A percentile compares a stretch with the other conserved stretches of the same genome.
phyloP scores from a whole-genome alignment of 2,797 vertebrate genomes.

The Pangasius macronema region DNA sequence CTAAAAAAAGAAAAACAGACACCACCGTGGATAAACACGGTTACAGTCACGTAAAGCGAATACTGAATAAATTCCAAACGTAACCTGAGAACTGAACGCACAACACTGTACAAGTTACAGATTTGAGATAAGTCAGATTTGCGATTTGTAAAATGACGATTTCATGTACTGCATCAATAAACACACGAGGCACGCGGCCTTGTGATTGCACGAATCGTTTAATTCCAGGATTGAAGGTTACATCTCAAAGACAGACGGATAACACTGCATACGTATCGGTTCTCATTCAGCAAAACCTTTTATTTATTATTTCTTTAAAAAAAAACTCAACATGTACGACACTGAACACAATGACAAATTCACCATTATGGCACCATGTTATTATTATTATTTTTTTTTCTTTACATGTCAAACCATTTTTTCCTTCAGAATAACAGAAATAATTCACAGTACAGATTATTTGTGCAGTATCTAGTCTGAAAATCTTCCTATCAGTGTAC shows the following conservation, averaged over 20 bases:
- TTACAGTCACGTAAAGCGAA: neutral
- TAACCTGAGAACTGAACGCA: neutral
- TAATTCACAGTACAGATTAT: slow-evolving; percentile 55
- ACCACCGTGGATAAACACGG: neutral
- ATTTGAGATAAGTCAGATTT: neutral
- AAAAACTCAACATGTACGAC: neutral
- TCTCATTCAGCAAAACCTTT: slow-evolving; percentile 50
- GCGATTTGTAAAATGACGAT: neutral
- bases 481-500: slow-evolving; percentile 60
- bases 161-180: neutral
- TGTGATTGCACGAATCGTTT: slow-evolving; percentile 74
- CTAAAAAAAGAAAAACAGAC: neutral
- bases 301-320: neutral
- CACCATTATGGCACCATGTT: slow-evolving; percentile 61
- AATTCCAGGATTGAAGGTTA: slow-evolving; percentile 68
- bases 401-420: slow-evolving; percentile 60
- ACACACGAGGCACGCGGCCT: neutral
- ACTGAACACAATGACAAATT: slow-evolving; percentile 22
- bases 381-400: slow-evolving; percentile 24
- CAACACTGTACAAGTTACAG: neutral
- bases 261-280: slow-evolving; percentile 44
- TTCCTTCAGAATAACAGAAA: slow-evolving; percentile 51
- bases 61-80: neutral
- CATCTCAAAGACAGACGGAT: slow-evolving; percentile 63
- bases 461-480: slow-evolving; percentile 56